Evolutionary conservation across 1,140 invertebrate species (phyloP).

Genomic region (Doryteuthis pealeii): DNA sequence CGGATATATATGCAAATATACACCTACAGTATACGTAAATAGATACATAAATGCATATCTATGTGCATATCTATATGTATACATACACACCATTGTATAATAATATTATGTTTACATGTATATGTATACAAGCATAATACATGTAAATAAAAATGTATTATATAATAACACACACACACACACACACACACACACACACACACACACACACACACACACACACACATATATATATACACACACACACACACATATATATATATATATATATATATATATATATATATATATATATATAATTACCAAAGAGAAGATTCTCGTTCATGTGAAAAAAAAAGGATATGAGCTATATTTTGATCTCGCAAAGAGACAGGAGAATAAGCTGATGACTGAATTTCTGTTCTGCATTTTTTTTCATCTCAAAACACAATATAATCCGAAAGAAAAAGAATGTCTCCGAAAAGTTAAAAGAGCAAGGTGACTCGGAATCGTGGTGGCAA

Average conservation of each 20-base stretch:
- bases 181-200: neutral
- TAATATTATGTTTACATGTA: neutral
- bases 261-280: conserved; percentile 9
- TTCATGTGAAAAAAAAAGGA: neutral
- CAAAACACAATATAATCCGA: neutral
- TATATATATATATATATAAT: conserved; percentile 3
- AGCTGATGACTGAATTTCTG: neutral
- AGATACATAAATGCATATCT: neutral
- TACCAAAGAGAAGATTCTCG: too few relatives aligned
- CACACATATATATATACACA: too few relatives aligned
- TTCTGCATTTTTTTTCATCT: neutral
- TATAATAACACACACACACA: neutral
- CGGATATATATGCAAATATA: neutral
- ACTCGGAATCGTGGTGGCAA: too few relatives aligned
- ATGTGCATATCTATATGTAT: neutral
- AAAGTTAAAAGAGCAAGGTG: too few relatives aligned
- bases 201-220: neutral
- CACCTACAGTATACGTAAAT: neutral
- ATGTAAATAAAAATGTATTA: neutral
- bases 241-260: neutral
- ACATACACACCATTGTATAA: neutral
- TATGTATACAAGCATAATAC: neutral
- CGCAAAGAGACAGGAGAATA: neutral
- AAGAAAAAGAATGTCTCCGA: neutral
- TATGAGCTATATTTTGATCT: neutral